Evolutionary conservation across 2,888 invertebrate species (phyloP).

Genomic region (Drosophila villosipedis): DNA sequence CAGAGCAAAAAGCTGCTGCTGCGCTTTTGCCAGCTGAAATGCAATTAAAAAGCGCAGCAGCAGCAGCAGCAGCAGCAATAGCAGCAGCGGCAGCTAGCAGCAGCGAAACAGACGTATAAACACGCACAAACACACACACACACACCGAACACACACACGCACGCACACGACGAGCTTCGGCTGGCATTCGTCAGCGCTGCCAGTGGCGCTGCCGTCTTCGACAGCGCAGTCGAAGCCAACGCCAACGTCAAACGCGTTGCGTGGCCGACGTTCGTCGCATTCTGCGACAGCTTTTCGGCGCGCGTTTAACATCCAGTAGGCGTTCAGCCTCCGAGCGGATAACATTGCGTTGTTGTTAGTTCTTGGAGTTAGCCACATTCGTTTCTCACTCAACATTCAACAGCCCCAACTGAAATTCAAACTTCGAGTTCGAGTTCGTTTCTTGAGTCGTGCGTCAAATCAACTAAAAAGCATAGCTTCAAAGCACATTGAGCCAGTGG

Average conservation of each 20-base stretch:
- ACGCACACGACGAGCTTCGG: constrained; percentile 15
- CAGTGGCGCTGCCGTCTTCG: constrained; percentile 13
- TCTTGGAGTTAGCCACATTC: constrained; percentile 65
- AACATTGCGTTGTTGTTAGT: constrained; percentile 83
- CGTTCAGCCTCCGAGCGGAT: constrained; percentile 86
- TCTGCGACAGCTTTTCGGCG: constrained; percentile 74
- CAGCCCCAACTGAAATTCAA: constrained; percentile 22
- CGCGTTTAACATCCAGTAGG: constrained; percentile 83
- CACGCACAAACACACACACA: constrained; percentile 3
- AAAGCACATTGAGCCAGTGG: constrained; percentile 1
- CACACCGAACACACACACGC: neutral
- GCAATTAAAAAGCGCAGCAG: constrained; percentile 72
- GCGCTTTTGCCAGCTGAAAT: constrained; percentile 74
- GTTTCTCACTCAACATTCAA: constrained; percentile 29
- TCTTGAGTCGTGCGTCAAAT: constrained; percentile 34
- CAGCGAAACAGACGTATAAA: constrained; percentile 8
- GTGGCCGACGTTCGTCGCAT: constrained; percentile 48
- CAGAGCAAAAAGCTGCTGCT: constrained; percentile 48
- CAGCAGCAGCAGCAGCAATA: constrained; percentile 2
- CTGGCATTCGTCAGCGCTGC: constrained; percentile 7
- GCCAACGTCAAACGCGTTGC: constrained; percentile 39
- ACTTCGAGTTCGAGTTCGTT: constrained; percentile 39
- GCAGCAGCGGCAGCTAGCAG: constrained; percentile 5
- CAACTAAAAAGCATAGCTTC: constrained; percentile 2
- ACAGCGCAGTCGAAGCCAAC: constrained; percentile 13